Evolutionary conservation across 2,797 vertebrate species (phyloP).

Genomic region (Apodemus agrarius): DNA sequence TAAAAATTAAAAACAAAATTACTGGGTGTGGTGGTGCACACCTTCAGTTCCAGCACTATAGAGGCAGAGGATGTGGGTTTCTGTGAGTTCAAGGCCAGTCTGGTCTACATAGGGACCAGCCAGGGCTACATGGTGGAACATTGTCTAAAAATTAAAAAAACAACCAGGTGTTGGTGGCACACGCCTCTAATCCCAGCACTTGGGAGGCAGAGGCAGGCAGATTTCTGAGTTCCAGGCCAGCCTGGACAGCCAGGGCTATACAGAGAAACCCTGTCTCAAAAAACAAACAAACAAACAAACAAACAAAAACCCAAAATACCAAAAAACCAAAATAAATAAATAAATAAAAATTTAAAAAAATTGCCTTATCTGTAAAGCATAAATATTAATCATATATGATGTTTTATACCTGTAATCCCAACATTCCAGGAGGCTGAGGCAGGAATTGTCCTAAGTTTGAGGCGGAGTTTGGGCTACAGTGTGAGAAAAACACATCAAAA

Average conservation of each 20-base stretch:
- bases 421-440: not conserved
- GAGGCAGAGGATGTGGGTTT: not conserved
- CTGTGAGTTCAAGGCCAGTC: not conserved
- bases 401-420: too few species aligned
- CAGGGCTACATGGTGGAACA: not conserved
- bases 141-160: not conserved
- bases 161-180: too few species aligned
- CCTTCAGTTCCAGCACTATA: not conserved
- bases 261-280: too few species aligned
- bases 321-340: too few species aligned
- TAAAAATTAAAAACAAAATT: too few species aligned
- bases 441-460: not conserved
- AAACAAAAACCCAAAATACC: too few species aligned
- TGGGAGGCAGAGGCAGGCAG: too few species aligned
- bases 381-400: not conserved
- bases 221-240: too few species aligned
- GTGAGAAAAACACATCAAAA: not conserved
- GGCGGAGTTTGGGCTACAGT: not conserved
- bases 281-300: too few species aligned
- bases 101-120: not conserved
- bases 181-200: too few species aligned
- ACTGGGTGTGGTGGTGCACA: not conserved
- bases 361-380: not conserved
- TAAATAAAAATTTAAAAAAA: too few species aligned
- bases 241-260: too few species aligned